A percentile compares a stretch with the other conserved stretches of the same genome.
Evolutionary conservation across 2,888 invertebrate genomes (phyloP).

Genomic region (Idaea straminata): DNA sequence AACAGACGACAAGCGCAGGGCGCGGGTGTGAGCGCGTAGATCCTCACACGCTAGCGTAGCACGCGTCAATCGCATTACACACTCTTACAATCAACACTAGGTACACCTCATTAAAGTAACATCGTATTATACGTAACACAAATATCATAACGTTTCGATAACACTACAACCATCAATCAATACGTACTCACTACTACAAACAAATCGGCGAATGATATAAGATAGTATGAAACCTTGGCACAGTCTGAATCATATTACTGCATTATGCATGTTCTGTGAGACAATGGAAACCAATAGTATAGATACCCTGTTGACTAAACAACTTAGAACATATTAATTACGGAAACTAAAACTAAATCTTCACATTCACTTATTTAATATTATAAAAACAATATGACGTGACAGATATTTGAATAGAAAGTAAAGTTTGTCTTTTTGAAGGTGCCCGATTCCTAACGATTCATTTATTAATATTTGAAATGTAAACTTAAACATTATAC

Average conservation of each 20-base stretch:
- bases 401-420: background rate
- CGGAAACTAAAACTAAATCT: constrained; percentile 22
- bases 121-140: constrained; percentile 54
- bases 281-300: constrained; percentile 27
- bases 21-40: constrained; percentile 14
- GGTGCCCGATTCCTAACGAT: constrained; percentile 27
- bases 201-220: background rate
- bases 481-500: constrained; percentile 31
- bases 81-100: background rate
- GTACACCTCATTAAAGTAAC: constrained; percentile 30
- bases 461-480: constrained; percentile 25
- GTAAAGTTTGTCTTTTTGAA: constrained; percentile 14
- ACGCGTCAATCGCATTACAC: background rate
- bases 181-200: constrained; percentile 25
- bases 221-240: constrained; percentile 29
- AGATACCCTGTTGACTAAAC: constrained; percentile 59
- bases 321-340: constrained; percentile 27
- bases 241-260: constrained; percentile 27
- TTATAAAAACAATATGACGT: background rate
- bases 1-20: constrained; percentile 36
- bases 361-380: constrained; percentile 2
- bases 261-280: constrained; percentile 25
- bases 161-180: constrained; percentile 33
- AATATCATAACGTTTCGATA: constrained; percentile 58
- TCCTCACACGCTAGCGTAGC: background rate